phyloP scores from a whole-genome alignment of 2,888 invertebrate species.

The Thecocarcelia acutangulata region DNA sequence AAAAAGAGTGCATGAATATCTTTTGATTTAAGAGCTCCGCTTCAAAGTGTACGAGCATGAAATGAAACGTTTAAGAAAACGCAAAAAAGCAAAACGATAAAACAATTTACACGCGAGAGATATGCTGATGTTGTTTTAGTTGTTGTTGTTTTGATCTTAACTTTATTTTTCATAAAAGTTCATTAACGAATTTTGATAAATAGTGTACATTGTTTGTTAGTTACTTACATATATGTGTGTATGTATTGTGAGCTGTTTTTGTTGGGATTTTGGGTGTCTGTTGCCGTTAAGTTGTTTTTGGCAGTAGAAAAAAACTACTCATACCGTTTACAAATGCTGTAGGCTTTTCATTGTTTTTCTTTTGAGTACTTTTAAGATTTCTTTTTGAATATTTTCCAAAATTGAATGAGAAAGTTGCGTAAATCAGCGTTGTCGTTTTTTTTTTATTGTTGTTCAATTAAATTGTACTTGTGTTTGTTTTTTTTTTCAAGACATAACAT shows the following conservation, averaged over 20 bases:
- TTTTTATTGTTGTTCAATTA: slow-evolving; percentile 56
- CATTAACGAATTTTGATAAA: slow-evolving; percentile 58
- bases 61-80: background rate
- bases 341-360: slow-evolving; percentile 62
- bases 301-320: slow-evolving; percentile 9
- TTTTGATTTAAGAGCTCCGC: slow-evolving; percentile 45
- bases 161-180: slow-evolving; percentile 60
- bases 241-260: slow-evolving; percentile 12
- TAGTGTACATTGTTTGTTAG: too few species aligned
- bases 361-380: slow-evolving; percentile 11
- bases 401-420: slow-evolving; percentile 70
- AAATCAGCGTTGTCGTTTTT: slow-evolving; percentile 54
- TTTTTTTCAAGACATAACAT: slow-evolving; percentile 10
- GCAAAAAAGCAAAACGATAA: background rate
- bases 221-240: too few species aligned
- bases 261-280: background rate
- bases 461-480: slow-evolving; percentile 50
- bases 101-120: slow-evolving; percentile 51
- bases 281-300: background rate
- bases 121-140: slow-evolving; percentile 19
- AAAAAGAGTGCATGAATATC: slow-evolving; percentile 42
- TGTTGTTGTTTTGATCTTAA: slow-evolving; percentile 46
- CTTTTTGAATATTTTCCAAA: slow-evolving; percentile 25
- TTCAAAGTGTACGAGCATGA: background rate
- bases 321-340: slow-evolving; percentile 30